Evolutionary conservation across 64 coral and sea anemone species (phyloP).

Genomic region (Astreopora myriophthalma): DNA sequence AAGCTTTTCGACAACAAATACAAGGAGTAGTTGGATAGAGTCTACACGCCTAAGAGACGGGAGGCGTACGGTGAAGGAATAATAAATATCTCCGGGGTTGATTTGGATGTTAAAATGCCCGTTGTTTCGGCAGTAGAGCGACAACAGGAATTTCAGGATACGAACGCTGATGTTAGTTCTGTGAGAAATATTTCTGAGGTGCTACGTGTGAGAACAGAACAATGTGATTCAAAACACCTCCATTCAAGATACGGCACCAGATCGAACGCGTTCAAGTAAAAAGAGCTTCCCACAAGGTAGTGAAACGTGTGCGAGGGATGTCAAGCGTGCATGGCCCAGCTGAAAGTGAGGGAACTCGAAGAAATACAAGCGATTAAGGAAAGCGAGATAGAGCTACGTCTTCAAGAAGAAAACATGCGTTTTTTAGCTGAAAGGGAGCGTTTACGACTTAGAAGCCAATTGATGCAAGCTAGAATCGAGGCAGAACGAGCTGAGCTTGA

Average conservation of each 20-base stretch:
- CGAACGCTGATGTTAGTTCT: background rate
- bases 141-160: no score
- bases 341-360: slow-evolving; percentile 6
- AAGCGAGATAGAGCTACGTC: no score
- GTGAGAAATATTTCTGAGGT: background rate
- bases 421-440: no score
- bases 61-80: background rate
- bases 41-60: background rate
- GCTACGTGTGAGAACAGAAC: background rate
- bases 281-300: background rate
- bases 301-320: background rate
- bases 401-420: no score
- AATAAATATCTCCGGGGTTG: background rate
- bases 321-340: slow-evolving; percentile 7
- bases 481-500: no score
- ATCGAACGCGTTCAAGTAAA: background rate
- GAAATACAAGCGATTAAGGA: background rate
- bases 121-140: no score
- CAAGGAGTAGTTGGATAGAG: no score
- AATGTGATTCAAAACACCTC: background rate
- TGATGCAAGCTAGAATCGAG: no score
- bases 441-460: no score
- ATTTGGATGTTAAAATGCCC: background rate
- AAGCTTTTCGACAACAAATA: no score
- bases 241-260: background rate